These are phyloP conservation scores for Scaptomyza reducta DNA, from an alignment of 2,888 invertebrate species.

Conservation along the genomic window DNA sequence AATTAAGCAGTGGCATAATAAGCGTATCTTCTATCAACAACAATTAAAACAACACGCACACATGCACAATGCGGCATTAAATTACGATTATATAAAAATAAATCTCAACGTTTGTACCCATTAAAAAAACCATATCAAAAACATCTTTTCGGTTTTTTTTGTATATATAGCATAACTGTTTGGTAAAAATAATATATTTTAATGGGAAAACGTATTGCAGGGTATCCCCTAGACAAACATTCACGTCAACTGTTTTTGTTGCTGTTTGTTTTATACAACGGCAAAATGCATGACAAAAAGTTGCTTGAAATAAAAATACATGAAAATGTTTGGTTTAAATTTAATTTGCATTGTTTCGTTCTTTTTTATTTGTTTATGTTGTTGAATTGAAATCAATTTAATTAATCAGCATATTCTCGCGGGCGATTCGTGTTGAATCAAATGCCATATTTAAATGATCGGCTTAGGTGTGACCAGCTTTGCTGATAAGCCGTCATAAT, in stretches of 20 bases:
- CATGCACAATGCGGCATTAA: constrained; percentile 49
- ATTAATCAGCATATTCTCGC: constrained; percentile 54
- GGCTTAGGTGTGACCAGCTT: neutral
- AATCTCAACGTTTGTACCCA: constrained; percentile 17
- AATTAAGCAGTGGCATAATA: constrained; percentile 68
- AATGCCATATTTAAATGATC: constrained; percentile 1
- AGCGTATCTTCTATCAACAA: constrained; percentile 66
- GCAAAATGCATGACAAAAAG: constrained; percentile 14
- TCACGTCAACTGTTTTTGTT: neutral
- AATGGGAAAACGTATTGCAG: neutral
- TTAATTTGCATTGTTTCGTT: constrained; percentile 29
- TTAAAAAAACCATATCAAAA: too few relatives aligned
- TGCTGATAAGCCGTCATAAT: neutral
- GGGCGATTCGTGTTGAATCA: constrained; percentile 14
- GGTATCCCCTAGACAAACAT: neutral
- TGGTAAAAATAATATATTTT: neutral
- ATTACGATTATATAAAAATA: constrained; percentile 58
- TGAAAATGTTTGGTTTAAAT: constrained; percentile 42
- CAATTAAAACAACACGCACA: constrained; percentile 67
- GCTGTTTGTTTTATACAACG: constrained; percentile 18
- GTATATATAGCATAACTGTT: too few relatives aligned
- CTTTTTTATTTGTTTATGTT: constrained; percentile 50
- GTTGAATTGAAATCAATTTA: constrained; percentile 63
- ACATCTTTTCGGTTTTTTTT: too few relatives aligned
- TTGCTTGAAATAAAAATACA: constrained; percentile 7